phyloP scores from a whole-genome alignment of 2,113 vertebrate genomes.

The Chaetodon auriga region DNA sequence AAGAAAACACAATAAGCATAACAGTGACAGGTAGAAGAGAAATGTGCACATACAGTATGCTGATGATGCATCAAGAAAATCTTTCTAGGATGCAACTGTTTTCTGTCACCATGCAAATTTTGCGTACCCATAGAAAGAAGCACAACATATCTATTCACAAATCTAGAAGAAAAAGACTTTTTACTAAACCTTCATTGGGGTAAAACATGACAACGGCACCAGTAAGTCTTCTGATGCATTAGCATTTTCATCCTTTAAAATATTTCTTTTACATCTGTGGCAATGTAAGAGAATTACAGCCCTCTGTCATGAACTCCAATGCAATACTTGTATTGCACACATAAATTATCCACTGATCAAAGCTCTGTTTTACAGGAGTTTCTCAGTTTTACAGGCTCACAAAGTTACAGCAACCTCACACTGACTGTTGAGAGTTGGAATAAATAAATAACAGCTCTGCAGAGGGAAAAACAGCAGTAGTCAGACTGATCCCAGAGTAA shows the following conservation, averaged over 20 bases:
- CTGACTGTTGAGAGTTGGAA: conserved; percentile 33
- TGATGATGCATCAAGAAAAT: conserved; percentile 63
- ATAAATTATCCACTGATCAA: conserved; percentile 73
- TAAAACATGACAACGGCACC: conserved; percentile 30
- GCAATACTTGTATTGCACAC: conserved; percentile 50
- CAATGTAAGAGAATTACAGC: conserved; percentile 60
- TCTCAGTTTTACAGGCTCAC: conserved; percentile 58
- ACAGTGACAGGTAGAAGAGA: conserved; percentile 91
- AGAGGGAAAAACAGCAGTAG: conserved; percentile 7
- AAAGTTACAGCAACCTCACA: conserved; percentile 41
- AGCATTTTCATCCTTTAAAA: conserved; percentile 64
- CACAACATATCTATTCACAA: conserved; percentile 13
- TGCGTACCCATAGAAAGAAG: conserved; percentile 8
- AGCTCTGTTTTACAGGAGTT: conserved; percentile 40
- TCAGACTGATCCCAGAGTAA: conserved; percentile 4
- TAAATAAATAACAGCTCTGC: conserved; percentile 52
- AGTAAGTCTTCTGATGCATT: conserved; percentile 63
- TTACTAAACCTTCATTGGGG: conserved; percentile 26
- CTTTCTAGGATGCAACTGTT: conserved; percentile 37
- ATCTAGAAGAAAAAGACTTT: conserved; percentile 13
- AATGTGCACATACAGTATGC: conserved; percentile 89
- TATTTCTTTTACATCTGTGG: conserved; percentile 60
- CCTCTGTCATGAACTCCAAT: conserved; percentile 54
- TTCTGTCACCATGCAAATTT: conserved; percentile 46
- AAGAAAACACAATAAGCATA: conserved; percentile 94